A percentile compares a stretch with the other conserved stretches of the same genome.
These are phyloP conservation scores for Amblyraja radiata DNA, from an alignment of 2,797 vertebrate genomes.

Conservation along the genomic window DNA sequence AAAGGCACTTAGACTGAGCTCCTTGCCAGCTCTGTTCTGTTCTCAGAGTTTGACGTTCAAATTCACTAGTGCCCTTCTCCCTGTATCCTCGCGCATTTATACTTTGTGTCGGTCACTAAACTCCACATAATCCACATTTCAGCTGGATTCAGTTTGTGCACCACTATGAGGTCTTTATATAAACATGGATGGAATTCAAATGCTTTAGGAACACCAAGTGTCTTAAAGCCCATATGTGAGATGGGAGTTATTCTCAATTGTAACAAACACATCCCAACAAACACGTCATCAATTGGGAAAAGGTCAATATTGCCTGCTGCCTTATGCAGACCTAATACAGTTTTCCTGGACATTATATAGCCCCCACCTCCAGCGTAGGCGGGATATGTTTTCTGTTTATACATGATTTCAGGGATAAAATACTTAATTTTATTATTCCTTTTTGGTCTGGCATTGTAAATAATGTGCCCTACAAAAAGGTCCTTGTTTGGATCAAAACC, in stretches of 20 bases:
- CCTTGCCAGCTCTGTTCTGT: not conserved
- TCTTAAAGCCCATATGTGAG: constrained; percentile 63
- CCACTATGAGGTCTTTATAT: constrained; percentile 59
- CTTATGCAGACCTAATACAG: constrained; percentile 48
- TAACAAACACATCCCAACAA: constrained; percentile 65
- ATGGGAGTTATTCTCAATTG: constrained; percentile 54
- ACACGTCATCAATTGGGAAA: constrained; percentile 68
- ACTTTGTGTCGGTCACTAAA: constrained; percentile 53
- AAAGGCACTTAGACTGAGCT: not conserved
- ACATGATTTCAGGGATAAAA: constrained; percentile 61
- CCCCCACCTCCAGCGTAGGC: constrained; percentile 61
- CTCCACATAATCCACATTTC: constrained; percentile 71
- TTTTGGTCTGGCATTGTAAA: constrained; percentile 55
- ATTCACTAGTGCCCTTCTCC: not conserved
- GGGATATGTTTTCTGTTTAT: constrained; percentile 55
- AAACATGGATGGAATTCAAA: constrained; percentile 60
- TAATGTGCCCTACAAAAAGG: constrained; percentile 62
- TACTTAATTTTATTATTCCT: constrained; percentile 62
- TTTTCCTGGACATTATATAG: constrained; percentile 63
- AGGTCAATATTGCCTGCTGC: constrained; percentile 51
- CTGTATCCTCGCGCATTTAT: constrained; percentile 47
- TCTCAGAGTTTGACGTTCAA: not conserved
- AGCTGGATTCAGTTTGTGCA: constrained; percentile 57
- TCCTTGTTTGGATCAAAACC: constrained; percentile 51
- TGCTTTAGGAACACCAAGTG: constrained; percentile 58